Conservation (phyloP, 2,113 vertebrate species). For the Cyanistes caeruleus region DNA sequence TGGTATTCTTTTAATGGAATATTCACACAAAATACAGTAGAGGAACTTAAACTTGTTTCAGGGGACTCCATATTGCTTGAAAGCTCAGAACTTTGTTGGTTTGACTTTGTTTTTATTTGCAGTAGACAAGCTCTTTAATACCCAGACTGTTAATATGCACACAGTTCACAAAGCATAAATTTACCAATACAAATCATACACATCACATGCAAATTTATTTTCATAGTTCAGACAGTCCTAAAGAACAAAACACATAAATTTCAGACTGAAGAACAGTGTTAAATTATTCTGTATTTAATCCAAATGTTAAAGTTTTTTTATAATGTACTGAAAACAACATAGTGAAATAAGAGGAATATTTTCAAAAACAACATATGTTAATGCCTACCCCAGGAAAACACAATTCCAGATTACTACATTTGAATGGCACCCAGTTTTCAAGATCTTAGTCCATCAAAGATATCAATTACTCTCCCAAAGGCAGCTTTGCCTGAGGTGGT, state of each 20-base stretch:
- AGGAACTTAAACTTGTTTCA: background rate
- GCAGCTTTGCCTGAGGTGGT: background rate
- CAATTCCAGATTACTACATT: background rate
- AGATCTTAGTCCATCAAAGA: background rate
- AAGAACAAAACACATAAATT: background rate
- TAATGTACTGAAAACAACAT: background rate
- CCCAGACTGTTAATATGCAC: background rate
- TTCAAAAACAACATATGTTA: background rate
- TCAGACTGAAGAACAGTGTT: background rate
- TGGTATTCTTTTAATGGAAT: background rate
- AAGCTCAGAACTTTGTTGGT: background rate
- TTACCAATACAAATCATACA: background rate
- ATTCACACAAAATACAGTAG: background rate
- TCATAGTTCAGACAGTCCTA: background rate
- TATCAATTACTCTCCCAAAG: background rate
- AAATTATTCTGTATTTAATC: background rate
- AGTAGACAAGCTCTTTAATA: background rate
- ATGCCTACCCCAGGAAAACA: background rate
- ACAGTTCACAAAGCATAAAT: background rate
- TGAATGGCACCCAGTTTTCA: background rate
- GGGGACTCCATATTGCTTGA: background rate
- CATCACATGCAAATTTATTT: background rate
- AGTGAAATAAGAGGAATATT: background rate
- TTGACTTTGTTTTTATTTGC: background rate
- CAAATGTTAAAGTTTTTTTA: background rate